Conservation (phyloP, 1,140 invertebrate genomes). For the Hyposmocoma kahamanoa region DNA sequence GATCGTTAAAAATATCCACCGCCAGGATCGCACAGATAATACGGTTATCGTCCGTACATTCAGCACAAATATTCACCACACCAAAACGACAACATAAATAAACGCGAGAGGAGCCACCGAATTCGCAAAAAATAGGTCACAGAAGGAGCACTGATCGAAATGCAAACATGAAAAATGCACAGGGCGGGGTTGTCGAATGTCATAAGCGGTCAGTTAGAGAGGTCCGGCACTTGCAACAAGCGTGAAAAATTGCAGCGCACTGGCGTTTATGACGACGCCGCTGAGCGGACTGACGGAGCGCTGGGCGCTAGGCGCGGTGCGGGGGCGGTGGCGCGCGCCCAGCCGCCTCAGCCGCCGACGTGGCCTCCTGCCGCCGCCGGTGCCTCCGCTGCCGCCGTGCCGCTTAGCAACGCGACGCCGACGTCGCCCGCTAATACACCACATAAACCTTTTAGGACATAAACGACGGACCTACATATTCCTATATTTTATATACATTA, state of each 20-base stretch:
- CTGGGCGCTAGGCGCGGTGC: constrained; percentile 22
- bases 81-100: constrained; percentile 72
- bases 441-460: too few relatives aligned
- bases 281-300: constrained; percentile 47
- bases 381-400: constrained; percentile 12
- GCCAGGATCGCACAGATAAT: constrained; percentile 66
- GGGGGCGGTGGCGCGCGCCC: constrained; percentile 19
- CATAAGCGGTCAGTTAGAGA: constrained; percentile 62
- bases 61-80: constrained; percentile 72
- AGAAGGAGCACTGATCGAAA: constrained; percentile 52
- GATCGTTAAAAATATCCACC: constrained; percentile 64
- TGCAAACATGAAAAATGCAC: constrained; percentile 62
- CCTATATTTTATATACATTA: too few relatives aligned
- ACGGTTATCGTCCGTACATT: constrained; percentile 68
- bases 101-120: constrained; percentile 50
- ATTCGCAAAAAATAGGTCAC: constrained; percentile 27
- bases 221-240: constrained; percentile 51
- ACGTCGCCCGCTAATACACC: constrained; percentile 7
- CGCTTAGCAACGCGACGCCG: constrained; percentile 41
- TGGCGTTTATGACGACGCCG: constrained; percentile 36
- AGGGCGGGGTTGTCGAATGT: constrained; percentile 69
- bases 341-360: constrained; percentile 19
- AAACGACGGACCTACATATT: too few relatives aligned
- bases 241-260: constrained; percentile 28
- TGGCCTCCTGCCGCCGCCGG: constrained; percentile 20